A percentile compares a stretch with the other conserved stretches of the same genome.
Evolutionary conservation across 2,888 invertebrate genomes (phyloP).

Genomic region (Scelioninae gen. 1): DNA sequence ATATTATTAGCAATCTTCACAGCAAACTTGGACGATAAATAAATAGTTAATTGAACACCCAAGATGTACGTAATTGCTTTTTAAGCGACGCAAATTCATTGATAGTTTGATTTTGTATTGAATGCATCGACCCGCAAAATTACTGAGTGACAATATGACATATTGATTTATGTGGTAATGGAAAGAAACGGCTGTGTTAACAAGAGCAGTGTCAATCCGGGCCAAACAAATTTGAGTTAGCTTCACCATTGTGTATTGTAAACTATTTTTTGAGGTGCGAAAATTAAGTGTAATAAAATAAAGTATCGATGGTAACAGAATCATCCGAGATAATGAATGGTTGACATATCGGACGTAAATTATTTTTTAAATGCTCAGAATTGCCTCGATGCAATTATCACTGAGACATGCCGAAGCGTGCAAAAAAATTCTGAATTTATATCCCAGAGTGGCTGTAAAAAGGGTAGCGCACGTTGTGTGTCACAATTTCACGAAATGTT

Average conservation of each 20-base stretch:
- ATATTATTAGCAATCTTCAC: conserved; percentile 61
- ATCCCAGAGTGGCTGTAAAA: conserved; percentile 70
- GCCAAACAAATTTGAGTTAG: conserved; percentile 48
- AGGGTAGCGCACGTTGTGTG: conserved; percentile 63
- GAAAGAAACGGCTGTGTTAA: conserved; percentile 43
- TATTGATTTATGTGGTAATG: conserved; percentile 39
- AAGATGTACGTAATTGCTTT: conserved; percentile 29
- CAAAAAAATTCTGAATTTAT: conserved; percentile 71
- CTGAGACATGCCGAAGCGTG: conserved; percentile 53
- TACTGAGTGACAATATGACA: conserved; percentile 7
- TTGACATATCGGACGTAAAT: conserved; percentile 72
- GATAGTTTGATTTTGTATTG: conserved; percentile 22
- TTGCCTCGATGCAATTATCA: conserved; percentile 36
- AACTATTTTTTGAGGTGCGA: conserved; percentile 73
- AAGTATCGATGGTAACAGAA: conserved; percentile 67
- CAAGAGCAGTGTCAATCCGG: conserved; percentile 39
- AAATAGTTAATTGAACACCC: conserved; percentile 43
- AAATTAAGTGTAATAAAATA: conserved; percentile 45
- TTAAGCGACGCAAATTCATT: conserved; percentile 12
- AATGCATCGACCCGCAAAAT: conserved; percentile 11
- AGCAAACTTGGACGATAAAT: conserved; percentile 41
- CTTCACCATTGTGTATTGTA: conserved; percentile 61
- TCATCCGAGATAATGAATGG: conserved; percentile 70
- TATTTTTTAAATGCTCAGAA: conserved; percentile 70
- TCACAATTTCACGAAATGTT: conserved; percentile 77